These are phyloP conservation scores for Parnassius glacialis DNA, from an alignment of 2,888 invertebrate species.

Conservation along the genomic window DNA sequence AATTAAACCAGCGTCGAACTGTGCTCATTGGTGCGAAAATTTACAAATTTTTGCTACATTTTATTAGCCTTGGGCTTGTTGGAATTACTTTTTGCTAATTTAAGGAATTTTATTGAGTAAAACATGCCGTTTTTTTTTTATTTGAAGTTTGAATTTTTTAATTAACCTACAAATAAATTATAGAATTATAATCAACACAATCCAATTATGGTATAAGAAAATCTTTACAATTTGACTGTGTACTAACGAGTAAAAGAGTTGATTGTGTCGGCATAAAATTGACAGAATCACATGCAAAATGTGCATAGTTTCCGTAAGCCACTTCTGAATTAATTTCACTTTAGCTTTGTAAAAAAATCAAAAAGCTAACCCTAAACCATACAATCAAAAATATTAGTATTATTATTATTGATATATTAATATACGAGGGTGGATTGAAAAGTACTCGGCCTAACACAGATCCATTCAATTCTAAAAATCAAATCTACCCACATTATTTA, in stretches of 20 bases:
- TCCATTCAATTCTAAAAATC: too few species aligned
- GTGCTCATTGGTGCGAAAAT: conserved; percentile 64
- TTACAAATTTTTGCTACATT: conserved; percentile 63
- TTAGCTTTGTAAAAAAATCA: conserved; percentile 1
- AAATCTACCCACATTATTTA: too few species aligned
- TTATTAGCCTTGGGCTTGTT: conserved; percentile 60
- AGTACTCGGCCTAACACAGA: too few species aligned
- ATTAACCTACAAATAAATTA: too few species aligned
- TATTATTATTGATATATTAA: too few species aligned
- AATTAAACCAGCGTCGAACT: conserved; percentile 52
- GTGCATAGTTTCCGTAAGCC: conserved; percentile 15
- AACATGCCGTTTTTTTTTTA: too few species aligned
- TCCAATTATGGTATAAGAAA: too few species aligned
- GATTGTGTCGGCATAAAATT: conserved; percentile 18
- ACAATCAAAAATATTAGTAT: too few species aligned
- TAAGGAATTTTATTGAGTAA: conserved; percentile 15
- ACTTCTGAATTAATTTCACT: conserved; percentile 15
- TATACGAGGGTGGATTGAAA: too few species aligned
- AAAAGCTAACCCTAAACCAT: conserved; percentile 13
- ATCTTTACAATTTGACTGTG: too few species aligned
- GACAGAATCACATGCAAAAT: conserved; percentile 20
- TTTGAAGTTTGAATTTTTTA: too few species aligned
- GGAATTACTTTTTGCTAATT: conserved; percentile 54
- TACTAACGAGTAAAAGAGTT: background rate
- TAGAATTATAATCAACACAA: too few species aligned